phyloP scores from a whole-genome alignment of 2,797 vertebrate genomes.

The Okamejei kenojei region DNA sequence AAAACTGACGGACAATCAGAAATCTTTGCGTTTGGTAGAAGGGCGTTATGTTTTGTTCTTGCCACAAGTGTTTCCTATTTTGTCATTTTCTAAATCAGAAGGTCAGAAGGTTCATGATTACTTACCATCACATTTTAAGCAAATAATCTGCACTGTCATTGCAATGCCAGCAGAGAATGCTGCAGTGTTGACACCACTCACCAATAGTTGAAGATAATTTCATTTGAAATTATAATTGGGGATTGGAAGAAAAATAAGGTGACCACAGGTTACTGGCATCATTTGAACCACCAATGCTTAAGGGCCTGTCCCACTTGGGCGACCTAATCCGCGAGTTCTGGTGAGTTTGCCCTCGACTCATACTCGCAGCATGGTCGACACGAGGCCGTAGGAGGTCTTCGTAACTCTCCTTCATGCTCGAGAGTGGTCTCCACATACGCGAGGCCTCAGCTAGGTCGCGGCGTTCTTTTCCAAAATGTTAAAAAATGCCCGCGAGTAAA shows the following conservation, averaged over 20 bases:
- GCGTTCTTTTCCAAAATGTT: too few relatives aligned
- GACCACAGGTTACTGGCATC: not conserved
- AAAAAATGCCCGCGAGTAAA: too few relatives aligned
- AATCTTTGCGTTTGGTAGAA: not conserved
- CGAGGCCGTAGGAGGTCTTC: too few relatives aligned
- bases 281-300: too few relatives aligned
- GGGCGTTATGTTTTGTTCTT: not conserved
- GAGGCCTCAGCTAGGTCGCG: too few relatives aligned
- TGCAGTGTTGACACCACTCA: too few relatives aligned
- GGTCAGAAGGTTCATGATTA: not conserved
- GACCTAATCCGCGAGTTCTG: too few relatives aligned
- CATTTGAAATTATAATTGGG: not conserved
- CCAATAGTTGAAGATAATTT: not conserved
- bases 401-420: too few relatives aligned
- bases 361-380: too few relatives aligned
- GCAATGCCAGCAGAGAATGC: not conserved
- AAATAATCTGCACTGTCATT: not conserved
- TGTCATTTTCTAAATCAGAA: not conserved
- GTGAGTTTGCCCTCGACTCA: too few relatives aligned
- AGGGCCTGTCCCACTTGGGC: too few relatives aligned
- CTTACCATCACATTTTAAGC: not conserved
- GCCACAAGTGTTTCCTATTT: not conserved
- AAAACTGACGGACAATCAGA: not conserved
- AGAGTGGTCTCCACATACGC: too few relatives aligned
- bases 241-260: not conserved